Evolutionary conservation across 2,888 invertebrate genomes (phyloP).

Genomic region (Drosophila atripex): DNA sequence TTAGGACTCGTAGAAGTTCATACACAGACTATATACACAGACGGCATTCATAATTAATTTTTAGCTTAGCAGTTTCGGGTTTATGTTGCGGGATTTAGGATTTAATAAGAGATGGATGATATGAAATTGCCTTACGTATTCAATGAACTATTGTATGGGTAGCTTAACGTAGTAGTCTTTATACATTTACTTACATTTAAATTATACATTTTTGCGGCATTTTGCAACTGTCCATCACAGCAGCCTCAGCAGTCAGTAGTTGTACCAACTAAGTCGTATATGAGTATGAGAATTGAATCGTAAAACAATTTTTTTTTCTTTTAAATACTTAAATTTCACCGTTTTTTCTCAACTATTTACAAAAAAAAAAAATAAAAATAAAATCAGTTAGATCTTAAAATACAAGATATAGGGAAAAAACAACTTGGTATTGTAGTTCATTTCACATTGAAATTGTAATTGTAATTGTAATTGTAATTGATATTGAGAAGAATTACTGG

Average conservation of each 20-base stretch:
- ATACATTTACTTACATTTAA: constrained; percentile 52
- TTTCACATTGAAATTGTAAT: constrained; percentile 73
- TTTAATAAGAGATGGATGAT: constrained; percentile 4
- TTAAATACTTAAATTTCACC: constrained; percentile 38
- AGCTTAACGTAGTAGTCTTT: constrained; percentile 53
- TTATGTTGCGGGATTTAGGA: constrained; percentile 49
- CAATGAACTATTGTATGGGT: constrained; percentile 68
- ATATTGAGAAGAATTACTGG: constrained; percentile 52
- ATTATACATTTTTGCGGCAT: constrained; percentile 38
- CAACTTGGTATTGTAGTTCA: constrained; percentile 60
- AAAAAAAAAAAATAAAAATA: constrained; percentile 34
- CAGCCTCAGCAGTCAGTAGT: constrained; percentile 30
- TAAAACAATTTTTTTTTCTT: constrained; percentile 28
- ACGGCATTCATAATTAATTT: constrained; percentile 5
- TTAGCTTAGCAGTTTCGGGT: constrained; percentile 32
- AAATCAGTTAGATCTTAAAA: constrained; percentile 38
- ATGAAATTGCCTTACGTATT: constrained; percentile 66
- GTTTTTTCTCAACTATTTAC: constrained; percentile 61
- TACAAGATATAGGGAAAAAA: constrained; percentile 11
- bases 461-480: constrained; percentile 50
- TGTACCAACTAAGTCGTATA: constrained; percentile 1
- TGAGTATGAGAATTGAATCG: constrained; percentile 10
- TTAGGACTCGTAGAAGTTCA: constrained; percentile 26
- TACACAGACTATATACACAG: constrained; percentile 21
- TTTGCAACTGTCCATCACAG: constrained; percentile 36